phyloP scores from a whole-genome alignment of 2,888 invertebrate genomes.

The Fissipunctia ypsillon region DNA sequence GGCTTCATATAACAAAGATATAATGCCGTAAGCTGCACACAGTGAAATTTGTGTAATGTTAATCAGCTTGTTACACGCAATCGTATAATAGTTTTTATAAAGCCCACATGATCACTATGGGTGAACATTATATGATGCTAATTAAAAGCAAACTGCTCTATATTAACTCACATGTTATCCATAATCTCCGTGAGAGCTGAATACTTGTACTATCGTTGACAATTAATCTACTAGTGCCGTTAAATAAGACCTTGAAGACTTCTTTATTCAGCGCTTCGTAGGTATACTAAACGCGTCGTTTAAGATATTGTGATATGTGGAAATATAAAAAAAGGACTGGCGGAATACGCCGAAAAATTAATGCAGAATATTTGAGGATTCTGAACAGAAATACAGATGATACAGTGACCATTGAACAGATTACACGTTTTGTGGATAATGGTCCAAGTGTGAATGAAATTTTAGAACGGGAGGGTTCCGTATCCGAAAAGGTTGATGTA shows the following conservation, averaged over 20 bases:
- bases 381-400: not conserved
- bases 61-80: constrained; percentile 12
- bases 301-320: not conserved
- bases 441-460: not conserved
- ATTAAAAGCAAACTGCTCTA: constrained; percentile 7
- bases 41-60: not conserved
- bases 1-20: too few species aligned
- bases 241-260: too few species aligned
- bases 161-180: not conserved
- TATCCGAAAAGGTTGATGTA: not conserved
- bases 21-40: not conserved
- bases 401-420: not conserved
- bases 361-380: not conserved
- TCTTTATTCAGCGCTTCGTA: not conserved
- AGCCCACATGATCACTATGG: constrained; percentile 5
- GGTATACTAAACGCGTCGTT: not conserved
- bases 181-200: not conserved
- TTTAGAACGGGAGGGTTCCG: not conserved
- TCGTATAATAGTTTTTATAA: constrained; percentile 6
- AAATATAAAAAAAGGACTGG: not conserved
- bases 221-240: too few species aligned
- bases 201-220: too few species aligned
- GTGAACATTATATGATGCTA: constrained; percentile 13
- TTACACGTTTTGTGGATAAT: not conserved
- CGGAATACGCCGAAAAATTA: constrained; percentile 1